Conservation (phyloP, 92 coral and sea anemone species). For the Zoanthus solanderi region DNA sequence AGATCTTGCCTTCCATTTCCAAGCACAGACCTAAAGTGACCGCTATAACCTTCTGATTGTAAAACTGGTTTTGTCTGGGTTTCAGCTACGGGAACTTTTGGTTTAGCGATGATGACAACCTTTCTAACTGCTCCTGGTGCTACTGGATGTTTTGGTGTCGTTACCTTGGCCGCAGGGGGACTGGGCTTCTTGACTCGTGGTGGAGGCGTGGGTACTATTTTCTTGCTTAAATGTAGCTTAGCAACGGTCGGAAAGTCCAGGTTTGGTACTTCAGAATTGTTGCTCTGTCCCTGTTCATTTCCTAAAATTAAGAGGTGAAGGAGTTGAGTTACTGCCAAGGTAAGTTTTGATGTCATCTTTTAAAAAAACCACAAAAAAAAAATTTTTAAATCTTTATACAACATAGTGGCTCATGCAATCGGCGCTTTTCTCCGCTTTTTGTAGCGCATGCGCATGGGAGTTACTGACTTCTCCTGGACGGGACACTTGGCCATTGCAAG, state of each 20-base stretch:
- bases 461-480: too few relatives aligned
- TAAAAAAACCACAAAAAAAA: too few relatives aligned
- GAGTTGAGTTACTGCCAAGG: neutral
- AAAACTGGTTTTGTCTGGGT: neutral
- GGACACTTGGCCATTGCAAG: neutral
- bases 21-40: conserved; percentile 40
- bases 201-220: conserved; percentile 34
- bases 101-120: conserved; percentile 38
- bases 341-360: neutral
- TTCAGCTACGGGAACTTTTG: neutral
- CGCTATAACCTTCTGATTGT: conserved; percentile 34
- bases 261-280: neutral
- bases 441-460: too few relatives aligned
- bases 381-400: too few relatives aligned
- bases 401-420: too few relatives aligned
- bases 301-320: neutral
- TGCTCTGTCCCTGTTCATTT: conserved; percentile 10
- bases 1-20: conserved; percentile 41
- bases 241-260: conserved; percentile 20
- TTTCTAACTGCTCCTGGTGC: conserved; percentile 34
- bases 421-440: too few relatives aligned
- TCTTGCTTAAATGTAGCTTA: conserved; percentile 3
- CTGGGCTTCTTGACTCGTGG: conserved; percentile 24
- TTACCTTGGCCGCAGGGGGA: conserved; percentile 33
- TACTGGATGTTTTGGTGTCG: neutral